These are phyloP conservation scores for Corythaixoides concolor DNA, from an alignment of 2,113 vertebrate species.

Conservation along the genomic window DNA sequence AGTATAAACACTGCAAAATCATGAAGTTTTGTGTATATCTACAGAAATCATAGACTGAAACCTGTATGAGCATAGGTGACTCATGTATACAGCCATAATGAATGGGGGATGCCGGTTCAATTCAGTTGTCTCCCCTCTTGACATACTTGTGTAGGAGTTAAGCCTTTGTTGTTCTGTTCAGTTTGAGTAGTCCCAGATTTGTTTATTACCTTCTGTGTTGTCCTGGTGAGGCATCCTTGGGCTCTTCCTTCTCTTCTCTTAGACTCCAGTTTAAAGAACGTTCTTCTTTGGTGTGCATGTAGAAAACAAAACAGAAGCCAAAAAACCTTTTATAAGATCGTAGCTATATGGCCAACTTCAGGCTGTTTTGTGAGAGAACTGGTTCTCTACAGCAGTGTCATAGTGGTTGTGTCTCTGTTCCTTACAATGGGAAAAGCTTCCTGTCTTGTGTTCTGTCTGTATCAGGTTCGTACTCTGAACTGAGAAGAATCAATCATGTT, in stretches of 20 bases:
- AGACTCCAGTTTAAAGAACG: rapidly evolving
- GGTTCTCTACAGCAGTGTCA: not conserved
- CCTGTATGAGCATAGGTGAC: too few relatives aligned
- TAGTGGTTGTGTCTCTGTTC: not conserved
- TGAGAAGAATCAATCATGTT: not conserved
- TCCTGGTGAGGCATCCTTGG: not conserved
- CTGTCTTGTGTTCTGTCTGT: not conserved
- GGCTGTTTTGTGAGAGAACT: not conserved
- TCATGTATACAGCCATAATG: not conserved
- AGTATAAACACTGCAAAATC: not conserved
- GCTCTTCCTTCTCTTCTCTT: not conserved
- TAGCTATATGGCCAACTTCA: not conserved
- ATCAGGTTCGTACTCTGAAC: not conserved
- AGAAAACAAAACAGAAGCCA: not conserved
- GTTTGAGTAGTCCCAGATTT: not conserved
- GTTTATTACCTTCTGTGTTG: not conserved
- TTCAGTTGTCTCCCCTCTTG: not conserved
- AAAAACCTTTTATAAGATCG: not conserved
- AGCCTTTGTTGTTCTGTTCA: not conserved
- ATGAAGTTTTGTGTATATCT: rapidly evolving
- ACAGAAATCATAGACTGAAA: not conserved
- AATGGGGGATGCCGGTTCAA: not conserved
- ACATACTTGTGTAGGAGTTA: not conserved
- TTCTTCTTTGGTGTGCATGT: not conserved
- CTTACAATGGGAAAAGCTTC: not conserved